These are phyloP conservation scores for Gnathonemus echidnorhynchus DNA, from an alignment of 2,113 vertebrate species.

Conservation along the genomic window DNA sequence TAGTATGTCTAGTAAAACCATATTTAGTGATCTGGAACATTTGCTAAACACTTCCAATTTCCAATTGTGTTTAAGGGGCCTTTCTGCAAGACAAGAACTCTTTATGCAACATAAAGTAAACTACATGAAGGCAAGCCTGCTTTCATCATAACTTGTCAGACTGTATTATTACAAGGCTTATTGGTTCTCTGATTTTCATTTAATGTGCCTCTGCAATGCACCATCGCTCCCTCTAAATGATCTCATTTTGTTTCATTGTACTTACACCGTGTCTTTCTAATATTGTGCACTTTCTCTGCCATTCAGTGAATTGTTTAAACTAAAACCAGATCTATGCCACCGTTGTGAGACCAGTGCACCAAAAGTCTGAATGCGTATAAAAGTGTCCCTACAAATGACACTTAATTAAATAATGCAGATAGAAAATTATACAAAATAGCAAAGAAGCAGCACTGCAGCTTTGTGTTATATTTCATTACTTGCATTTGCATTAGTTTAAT, in stretches of 20 bases:
- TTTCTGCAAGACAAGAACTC: constrained; percentile 11
- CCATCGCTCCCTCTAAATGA: constrained; percentile 65
- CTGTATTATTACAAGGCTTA: constrained; percentile 67
- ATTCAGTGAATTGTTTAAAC: constrained; percentile 62
- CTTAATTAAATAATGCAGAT: neutral
- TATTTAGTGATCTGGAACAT: constrained; percentile 15
- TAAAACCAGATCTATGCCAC: constrained; percentile 42
- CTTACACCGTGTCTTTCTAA: constrained; percentile 61
- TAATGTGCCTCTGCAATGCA: constrained; percentile 62
- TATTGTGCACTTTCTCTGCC: constrained; percentile 53
- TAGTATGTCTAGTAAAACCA: neutral
- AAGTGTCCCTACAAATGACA: neutral
- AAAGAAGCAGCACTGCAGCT: neutral
- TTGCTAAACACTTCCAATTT: constrained; percentile 17
- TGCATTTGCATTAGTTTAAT: neutral
- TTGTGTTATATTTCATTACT: neutral
- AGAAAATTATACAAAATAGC: neutral
- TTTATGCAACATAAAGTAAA: constrained; percentile 24
- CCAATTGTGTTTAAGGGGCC: constrained; percentile 1
- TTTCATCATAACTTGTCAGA: constrained; percentile 55
- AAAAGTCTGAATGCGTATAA: neutral
- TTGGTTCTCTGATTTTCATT: constrained; percentile 71
- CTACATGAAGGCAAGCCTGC: constrained; percentile 36
- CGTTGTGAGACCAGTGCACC: constrained; percentile 22
- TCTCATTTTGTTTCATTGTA: constrained; percentile 72